Percentiles rank a stretch among this genome's conserved stretches.
These are phyloP conservation scores for Pogonognathellus flavescens DNA, from an alignment of 1,140 invertebrate genomes.

Conservation along the genomic window DNA sequence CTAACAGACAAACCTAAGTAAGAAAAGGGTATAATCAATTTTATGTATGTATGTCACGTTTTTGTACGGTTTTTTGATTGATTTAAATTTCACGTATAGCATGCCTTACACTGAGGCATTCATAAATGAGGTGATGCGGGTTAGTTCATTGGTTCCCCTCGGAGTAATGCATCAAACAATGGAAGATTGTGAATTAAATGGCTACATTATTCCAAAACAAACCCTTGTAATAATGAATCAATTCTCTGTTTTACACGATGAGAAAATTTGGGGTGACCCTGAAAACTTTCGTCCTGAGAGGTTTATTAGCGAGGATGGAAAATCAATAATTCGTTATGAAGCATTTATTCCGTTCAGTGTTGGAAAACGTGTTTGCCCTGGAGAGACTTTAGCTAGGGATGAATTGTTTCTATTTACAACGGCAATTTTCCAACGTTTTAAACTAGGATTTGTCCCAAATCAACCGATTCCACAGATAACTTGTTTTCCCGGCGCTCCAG, in stretches of 20 bases:
- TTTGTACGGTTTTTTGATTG: not conserved
- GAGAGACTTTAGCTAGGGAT: constrained; percentile 25
- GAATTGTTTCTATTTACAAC: constrained; percentile 46
- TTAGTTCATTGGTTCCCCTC: not conserved
- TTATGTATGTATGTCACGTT: constrained; percentile 8
- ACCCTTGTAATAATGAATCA: constrained; percentile 70
- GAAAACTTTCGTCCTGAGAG: constrained; percentile 69
- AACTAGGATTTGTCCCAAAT: not conserved
- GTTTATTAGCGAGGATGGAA: constrained; percentile 68
- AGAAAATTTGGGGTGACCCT: constrained; percentile 69
- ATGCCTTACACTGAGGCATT: not conserved
- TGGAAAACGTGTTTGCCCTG: constrained; percentile 47
- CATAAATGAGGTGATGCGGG: not conserved
- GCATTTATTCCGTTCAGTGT: constrained; percentile 15
- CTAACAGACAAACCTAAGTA: constrained; percentile 22
- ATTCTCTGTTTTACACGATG: constrained; percentile 70
- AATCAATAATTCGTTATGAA: not conserved
- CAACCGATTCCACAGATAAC: constrained; percentile 18
- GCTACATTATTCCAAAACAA: constrained; percentile 69
- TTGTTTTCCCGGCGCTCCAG: not conserved
- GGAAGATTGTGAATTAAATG: constrained; percentile 54
- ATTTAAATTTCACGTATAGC: not conserved
- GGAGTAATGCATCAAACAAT: constrained; percentile 54
- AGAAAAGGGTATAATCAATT: not conserved
- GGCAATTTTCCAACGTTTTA: constrained; percentile 37